Conservation (phyloP, 2,113 vertebrate genomes). For the Elachura formosa region DNA sequence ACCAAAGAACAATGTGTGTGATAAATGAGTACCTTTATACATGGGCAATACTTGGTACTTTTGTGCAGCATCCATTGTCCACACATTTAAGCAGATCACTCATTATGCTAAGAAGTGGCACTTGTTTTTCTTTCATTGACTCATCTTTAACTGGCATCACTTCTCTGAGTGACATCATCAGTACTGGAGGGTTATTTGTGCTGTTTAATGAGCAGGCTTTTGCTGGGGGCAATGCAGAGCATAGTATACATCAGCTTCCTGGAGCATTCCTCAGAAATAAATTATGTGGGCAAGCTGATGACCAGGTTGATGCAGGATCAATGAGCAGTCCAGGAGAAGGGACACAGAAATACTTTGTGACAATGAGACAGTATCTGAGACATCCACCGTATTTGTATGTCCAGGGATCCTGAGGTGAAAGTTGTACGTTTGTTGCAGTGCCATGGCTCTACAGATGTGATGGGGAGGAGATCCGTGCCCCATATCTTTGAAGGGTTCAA, state of each 20-base stretch:
- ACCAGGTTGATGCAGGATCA: background rate
- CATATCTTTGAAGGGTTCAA: rapidly evolving
- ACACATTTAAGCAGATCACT: background rate
- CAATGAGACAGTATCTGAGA: background rate
- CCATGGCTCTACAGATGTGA: background rate
- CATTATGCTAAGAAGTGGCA: background rate
- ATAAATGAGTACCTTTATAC: background rate
- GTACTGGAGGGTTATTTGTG: background rate
- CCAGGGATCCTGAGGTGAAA: background rate
- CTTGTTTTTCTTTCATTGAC: background rate
- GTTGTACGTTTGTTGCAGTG: background rate
- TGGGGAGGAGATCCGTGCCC: background rate
- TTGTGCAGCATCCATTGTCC: background rate
- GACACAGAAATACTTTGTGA: background rate
- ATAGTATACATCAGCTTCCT: background rate
- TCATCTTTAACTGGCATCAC: background rate
- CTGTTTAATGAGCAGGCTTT: background rate
- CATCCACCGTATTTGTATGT: rapidly evolving
- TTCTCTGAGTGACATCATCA: background rate
- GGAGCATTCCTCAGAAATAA: background rate
- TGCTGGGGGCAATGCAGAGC: background rate
- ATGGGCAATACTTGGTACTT: background rate
- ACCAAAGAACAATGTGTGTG: background rate
- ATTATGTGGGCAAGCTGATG: background rate
- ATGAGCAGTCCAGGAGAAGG: background rate